Evolutionary conservation across 2,888 invertebrate genomes (phyloP), one percentile per base, ranked within the genome.

Genomic region (Hemistola chrysoprasaria): DNA sequence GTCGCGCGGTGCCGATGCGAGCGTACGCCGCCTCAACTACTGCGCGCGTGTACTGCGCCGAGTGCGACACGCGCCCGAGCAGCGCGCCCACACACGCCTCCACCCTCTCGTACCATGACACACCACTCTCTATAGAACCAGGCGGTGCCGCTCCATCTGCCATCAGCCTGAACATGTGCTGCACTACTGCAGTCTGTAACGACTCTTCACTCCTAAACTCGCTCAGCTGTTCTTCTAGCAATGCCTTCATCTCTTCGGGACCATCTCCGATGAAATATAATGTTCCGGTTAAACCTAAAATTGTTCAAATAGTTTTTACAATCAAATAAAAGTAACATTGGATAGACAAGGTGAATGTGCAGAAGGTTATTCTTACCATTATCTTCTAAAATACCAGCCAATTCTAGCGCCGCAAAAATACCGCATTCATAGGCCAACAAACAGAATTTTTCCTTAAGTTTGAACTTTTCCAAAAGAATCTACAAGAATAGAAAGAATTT

Each of bases 341-440:
- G n/a, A n/a, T n/a, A n/a, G n/a, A n/a, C n/a, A n/a, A n/a, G n/a
- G n/a, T n/a, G n/a, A n/a, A n/a, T n/a, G n/a, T n/a, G n/a, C n/a
- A n/a, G n/a, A n/a, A n/a, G n/a, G n/a, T n/a, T n/a, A 29, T 50
- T 21, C 36, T 58, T 60, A 80, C 80, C 81, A 8, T 55, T 35
- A 1, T 66, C 44, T 58, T 82, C 80, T 7, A 82, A 56, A 22
- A 77, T 64, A 0, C 63, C 55, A 8, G 75, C 78, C 35, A 76
- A 46, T 53, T 79, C 74, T 11, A 80, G 45, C n/a, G 74, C 77
- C 0, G 74, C 47, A 6, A 58, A 8, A 0, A 74, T 61, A 3
- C 81, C 82, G 27, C 63, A 59, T 50, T 80, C 79, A 11, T 71
- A 80, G 1, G 79, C 80, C 34, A 78, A 8, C 1, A 82, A 41